These are phyloP conservation scores for Huso huso DNA, from an alignment of 2,797 vertebrate genomes.

Conservation along the genomic window DNA sequence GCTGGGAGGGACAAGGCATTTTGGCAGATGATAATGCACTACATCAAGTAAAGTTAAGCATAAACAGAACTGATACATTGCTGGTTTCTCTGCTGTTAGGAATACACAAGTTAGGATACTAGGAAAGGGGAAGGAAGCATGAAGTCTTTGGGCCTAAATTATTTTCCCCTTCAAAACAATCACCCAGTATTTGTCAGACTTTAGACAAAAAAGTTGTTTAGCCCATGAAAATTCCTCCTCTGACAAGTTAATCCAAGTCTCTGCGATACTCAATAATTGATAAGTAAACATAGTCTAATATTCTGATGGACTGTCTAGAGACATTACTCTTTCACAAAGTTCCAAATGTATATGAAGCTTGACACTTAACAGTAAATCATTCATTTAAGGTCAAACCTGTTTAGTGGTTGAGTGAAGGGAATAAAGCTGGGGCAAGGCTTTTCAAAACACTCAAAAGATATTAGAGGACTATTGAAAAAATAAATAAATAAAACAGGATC, in stretches of 20 bases:
- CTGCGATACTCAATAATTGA: conserved; percentile 63
- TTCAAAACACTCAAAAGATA: no score
- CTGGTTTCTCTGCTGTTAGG: not conserved
- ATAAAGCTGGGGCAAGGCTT: not conserved
- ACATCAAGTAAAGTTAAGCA: no score
- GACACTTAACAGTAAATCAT: conserved; percentile 52
- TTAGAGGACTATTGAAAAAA: no score
- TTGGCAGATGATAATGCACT: no score
- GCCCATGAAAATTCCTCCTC: conserved; percentile 39
- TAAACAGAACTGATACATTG: no score
- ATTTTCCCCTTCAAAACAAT: conserved; percentile 26
- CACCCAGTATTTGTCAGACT: conserved; percentile 16
- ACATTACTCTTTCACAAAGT: conserved; percentile 44
- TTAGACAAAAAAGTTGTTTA: conserved; percentile 42
- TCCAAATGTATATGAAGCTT: conserved; percentile 38
- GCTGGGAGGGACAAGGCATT: no score
- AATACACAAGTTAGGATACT: not conserved
- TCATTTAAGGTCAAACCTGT: conserved; percentile 55
- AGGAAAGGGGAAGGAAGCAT: not conserved
- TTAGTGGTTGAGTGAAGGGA: not conserved
- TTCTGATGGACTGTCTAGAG: conserved; percentile 54
- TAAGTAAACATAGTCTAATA: conserved; percentile 57
- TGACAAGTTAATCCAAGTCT: conserved; percentile 33
- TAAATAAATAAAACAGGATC: no score
- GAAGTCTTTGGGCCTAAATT: conserved; percentile 17